Base-by-base conservation (phyloP, 2,797 vertebrate species). In the Crocidura indochinensis region DNA sequence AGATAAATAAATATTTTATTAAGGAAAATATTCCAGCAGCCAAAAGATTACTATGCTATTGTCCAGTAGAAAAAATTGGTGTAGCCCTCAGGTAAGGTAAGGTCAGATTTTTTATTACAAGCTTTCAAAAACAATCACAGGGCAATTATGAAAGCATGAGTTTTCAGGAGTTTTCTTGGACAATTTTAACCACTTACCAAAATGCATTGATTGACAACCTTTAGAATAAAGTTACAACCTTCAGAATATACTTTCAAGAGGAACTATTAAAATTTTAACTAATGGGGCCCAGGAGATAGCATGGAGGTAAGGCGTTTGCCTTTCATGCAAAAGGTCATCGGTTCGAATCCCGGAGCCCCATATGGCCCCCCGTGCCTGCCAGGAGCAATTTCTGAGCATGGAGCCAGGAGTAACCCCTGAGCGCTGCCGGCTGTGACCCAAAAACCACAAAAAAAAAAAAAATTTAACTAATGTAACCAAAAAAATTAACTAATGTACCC, bases 231-330 rank as follows among this genome's bases (percentile, higher is more conserved):
- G 72, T 38, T 38, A 38, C 38, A 38, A 38, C 2, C 38, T 38
- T 38, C 38, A 38, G 38, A 38, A 38, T 38, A 38, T 38, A 38
- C 38, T 38, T 38, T 38, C 26, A n/a, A 71, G 65, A 92, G n/a
- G 15, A 51, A 88, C 17, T 84, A 85, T 68, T 69, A 86, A 65
- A 31, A 11, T 87, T 69, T 95, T 69, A 56, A 90, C 67, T 53
- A 84, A 69, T 56, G 0, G n/a, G n/a, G n/a, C n/a, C n/a, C n/a
- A n/a, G n/a, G n/a, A n/a, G n/a, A n/a, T n/a, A n/a, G n/a, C n/a
- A n/a, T n/a, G n/a, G n/a, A n/a, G n/a, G n/a, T n/a, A n/a, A n/a
- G n/a, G n/a, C n/a, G n/a, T n/a, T n/a, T n/a, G n/a, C n/a, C n/a
- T n/a, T n/a, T n/a, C n/a, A n/a, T n/a, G n/a, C n/a, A n/a, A n/a